A percentile compares a stretch with the other conserved stretches of the same genome.
Conservation (phyloP, 2,113 vertebrate species). For the Pelvicachromis taeniatus region DNA sequence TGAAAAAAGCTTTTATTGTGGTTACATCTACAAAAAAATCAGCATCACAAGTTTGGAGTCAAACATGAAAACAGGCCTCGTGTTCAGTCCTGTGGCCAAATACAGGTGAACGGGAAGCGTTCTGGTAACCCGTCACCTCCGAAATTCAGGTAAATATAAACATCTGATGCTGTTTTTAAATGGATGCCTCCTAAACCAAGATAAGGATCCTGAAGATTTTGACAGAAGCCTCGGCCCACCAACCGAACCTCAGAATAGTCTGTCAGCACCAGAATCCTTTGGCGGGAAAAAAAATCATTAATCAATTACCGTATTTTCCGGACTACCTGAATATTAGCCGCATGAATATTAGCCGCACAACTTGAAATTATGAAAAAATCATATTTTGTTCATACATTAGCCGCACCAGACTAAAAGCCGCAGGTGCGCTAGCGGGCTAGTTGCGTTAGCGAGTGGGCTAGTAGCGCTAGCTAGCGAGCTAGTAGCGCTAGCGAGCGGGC, state of each 20-base stretch:
- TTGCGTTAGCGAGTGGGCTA: too few species aligned
- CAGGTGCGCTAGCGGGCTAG: too few species aligned
- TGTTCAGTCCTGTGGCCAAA: background rate
- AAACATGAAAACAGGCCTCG: background rate
- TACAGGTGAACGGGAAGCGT: background rate
- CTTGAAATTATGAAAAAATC: too few species aligned
- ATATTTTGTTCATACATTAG: too few species aligned
- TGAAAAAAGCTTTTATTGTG: background rate
- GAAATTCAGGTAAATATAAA: background rate
- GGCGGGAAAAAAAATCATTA: background rate
- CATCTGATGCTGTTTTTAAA: background rate
- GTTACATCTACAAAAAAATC: background rate
- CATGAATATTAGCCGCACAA: too few species aligned
- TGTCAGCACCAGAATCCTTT: background rate
- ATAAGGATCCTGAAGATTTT: background rate
- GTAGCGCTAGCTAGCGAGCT: too few species aligned
- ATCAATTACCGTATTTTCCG: too few species aligned
- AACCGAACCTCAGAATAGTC: background rate
- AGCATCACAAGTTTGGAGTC: accelerated
- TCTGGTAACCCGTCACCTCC: background rate
- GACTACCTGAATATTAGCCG: too few species aligned
- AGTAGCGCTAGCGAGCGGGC: too few species aligned
- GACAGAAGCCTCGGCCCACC: accelerated
- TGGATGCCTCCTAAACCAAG: background rate
- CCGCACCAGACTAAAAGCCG: too few species aligned